Evolutionary conservation across 2,888 invertebrate genomes (phyloP), one percentile per base, ranked within the genome.

Genomic region (Ichneumon xanthorius): DNA sequence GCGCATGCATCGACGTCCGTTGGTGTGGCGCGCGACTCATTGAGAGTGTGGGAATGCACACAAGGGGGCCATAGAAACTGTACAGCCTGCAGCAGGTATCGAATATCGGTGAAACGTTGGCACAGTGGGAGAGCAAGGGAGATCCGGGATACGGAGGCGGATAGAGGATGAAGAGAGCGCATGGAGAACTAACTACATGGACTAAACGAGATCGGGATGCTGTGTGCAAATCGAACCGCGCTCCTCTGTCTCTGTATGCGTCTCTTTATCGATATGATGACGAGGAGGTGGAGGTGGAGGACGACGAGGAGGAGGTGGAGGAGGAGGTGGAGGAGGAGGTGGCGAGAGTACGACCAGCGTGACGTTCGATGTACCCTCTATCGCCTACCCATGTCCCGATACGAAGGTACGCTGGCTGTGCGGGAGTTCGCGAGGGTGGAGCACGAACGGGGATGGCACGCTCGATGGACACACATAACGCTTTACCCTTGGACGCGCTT

Each of bases 51-150:
- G 48, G 73, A 55, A 84, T 76, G 65, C 72, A 80, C 58, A 71
- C 48, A 80, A 53, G 33, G 76, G 37, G 45, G 48, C 63, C 73
- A 76, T 80, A 71, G 53, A 71, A 76, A 33, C 68, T 68, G 53
- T 61, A 70, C 19, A 48, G 61, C 55, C 53, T 63, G 70, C 48
- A 40, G 65, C 65, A 58, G 78, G 81, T 81, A 85, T 85, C 78
- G 85, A 85, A 78, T 85, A 81, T 85, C 73, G 81, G 85, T 22
- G 68, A 75, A 53, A 37, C 40, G 45, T 70, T 37, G 79, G 58
- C 75, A 53, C 48, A 22, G 30, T 53, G 22, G 77, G 78, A 67
- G 50, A 26, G 37, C 53, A 50, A 50, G 53, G 22, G 45, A 33
- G 45, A 53, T 48, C n/a, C 37, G 4, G 5, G 30, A 4, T 14